Percentiles rank a stretch among this genome's conserved stretches.
These are phyloP conservation scores for Drosophila kohkoa DNA, from an alignment of 1,140 invertebrate species.

Conservation along the genomic window DNA sequence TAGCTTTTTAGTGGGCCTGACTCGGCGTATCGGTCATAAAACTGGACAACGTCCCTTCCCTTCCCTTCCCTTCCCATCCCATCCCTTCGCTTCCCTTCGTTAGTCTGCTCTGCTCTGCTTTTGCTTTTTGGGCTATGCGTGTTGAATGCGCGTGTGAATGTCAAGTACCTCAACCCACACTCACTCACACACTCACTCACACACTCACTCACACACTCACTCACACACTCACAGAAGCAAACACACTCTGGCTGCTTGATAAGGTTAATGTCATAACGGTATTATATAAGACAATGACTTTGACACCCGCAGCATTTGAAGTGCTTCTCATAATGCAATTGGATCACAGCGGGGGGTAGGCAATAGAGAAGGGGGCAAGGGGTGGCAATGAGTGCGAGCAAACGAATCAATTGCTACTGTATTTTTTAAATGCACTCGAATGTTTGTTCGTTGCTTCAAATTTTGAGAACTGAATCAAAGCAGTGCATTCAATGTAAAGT, in stretches of 20 bases:
- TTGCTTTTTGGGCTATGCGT: conserved; percentile 26
- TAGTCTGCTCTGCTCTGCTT: conserved; percentile 1
- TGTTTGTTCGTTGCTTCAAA: too few species aligned
- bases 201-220: background rate
- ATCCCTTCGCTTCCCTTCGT: background rate
- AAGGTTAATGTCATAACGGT: conserved; percentile 77
- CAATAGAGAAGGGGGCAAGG: too few species aligned
- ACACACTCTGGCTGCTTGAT: conserved; percentile 39
- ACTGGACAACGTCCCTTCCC: conserved; percentile 31
- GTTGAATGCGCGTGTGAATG: conserved; percentile 59
- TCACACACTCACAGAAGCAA: background rate
- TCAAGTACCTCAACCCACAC: conserved; percentile 68
- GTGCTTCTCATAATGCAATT: conserved; percentile 15
- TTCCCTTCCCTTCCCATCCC: background rate
- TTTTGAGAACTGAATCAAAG: too few species aligned
- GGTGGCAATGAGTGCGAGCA: background rate
- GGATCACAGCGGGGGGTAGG: background rate
- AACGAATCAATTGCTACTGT: conserved; percentile 11
- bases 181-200: too few species aligned
- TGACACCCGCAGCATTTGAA: conserved; percentile 64
- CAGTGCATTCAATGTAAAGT: too few species aligned
- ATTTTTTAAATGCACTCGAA: too few species aligned
- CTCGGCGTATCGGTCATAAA: conserved; percentile 71
- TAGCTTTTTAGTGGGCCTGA: conserved; percentile 65
- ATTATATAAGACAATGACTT: conserved; percentile 72